These are phyloP conservation scores for Schmidtea mediterranea DNA, from an alignment of 1,140 invertebrate genomes.

Conservation along the genomic window DNA sequence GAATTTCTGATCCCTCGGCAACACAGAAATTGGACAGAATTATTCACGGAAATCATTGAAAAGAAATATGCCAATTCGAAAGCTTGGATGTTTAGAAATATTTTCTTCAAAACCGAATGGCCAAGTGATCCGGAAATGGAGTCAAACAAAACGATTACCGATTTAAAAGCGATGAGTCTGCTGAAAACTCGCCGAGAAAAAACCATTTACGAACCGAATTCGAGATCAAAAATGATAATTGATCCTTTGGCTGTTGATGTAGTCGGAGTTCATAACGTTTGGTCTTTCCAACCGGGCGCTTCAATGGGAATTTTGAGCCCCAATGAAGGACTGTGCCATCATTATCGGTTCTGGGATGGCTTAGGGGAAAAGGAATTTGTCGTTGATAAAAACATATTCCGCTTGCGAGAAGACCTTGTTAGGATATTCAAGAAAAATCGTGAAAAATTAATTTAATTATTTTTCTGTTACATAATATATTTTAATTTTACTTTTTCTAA, in stretches of 20 bases:
- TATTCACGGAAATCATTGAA: constrained; percentile 10
- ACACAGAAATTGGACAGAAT: constrained; percentile 10
- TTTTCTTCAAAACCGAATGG: constrained; percentile 68
- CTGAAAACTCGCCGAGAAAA: constrained; percentile 2
- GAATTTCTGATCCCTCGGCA: constrained; percentile 20
- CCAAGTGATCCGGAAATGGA: constrained; percentile 33
- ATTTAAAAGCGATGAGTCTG: constrained; percentile 1
- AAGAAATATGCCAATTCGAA: not conserved
- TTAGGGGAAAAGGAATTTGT: constrained; percentile 5
- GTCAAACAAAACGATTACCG: not conserved
- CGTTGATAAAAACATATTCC: constrained; percentile 2
- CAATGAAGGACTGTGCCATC: constrained; percentile 2
- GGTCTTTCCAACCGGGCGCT: not conserved
- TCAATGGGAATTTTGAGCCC: no score
- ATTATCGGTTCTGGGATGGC: constrained; percentile 5
- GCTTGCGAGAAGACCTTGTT: constrained; percentile 1
- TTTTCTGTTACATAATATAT: no score
- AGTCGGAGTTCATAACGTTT: constrained; percentile 6
- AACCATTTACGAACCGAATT: not conserved
- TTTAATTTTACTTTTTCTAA: no score
- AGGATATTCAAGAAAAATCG: not conserved
- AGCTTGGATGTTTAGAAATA: constrained; percentile 43
- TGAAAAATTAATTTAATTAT: no score
- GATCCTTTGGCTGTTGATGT: not conserved
- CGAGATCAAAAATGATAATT: constrained; percentile 5